Percentiles rank a stretch among this genome's conserved stretches.
These are phyloP conservation scores for Yponomeuta sedellus DNA, from an alignment of 2,888 invertebrate genomes.

Conservation along the genomic window DNA sequence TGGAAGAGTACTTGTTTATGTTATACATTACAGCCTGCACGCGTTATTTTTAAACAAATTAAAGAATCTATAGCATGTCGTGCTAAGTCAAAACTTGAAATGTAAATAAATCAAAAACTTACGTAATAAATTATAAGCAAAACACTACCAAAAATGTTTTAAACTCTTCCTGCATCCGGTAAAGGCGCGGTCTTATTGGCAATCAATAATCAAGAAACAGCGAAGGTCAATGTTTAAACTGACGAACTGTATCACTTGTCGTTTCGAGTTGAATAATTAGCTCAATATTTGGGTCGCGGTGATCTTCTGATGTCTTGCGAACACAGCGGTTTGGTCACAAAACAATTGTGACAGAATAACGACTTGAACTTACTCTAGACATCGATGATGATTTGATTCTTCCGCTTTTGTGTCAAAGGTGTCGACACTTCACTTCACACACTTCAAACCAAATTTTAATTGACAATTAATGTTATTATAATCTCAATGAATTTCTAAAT, in stretches of 20 bases:
- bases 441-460: too few species aligned
- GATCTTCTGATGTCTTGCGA: conserved; percentile 5
- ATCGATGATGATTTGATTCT: neutral
- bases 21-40: too few species aligned
- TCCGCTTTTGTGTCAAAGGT: too few species aligned
- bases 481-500: too few species aligned
- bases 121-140: neutral
- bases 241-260: neutral
- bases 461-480: too few species aligned
- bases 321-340: neutral
- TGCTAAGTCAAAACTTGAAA: neutral
- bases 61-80: neutral
- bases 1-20: too few species aligned
- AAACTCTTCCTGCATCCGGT: neutral
- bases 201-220: neutral
- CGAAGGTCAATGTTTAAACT: neutral
- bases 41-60: too few species aligned
- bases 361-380: too few species aligned
- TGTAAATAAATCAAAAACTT: neutral
- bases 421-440: too few species aligned
- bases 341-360: neutral
- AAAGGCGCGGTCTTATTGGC: neutral
- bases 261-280: conserved; percentile 4
- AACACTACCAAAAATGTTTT: neutral
- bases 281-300: conserved; percentile 11